These are phyloP conservation scores for Nesoenas mayeri DNA, from an alignment of 2,113 vertebrate genomes.

Conservation along the genomic window DNA sequence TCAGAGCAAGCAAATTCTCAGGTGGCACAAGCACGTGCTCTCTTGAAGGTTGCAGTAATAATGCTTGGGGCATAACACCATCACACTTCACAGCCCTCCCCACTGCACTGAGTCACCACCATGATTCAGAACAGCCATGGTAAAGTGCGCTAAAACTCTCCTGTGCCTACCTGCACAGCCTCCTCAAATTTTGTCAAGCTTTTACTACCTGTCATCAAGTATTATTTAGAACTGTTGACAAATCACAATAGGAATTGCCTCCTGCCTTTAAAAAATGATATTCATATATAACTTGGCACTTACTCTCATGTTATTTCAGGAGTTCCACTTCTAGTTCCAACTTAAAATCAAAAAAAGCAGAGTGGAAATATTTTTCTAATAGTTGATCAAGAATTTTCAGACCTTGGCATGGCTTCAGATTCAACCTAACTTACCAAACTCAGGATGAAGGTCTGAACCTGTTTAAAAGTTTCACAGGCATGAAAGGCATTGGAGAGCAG, in stretches of 20 bases:
- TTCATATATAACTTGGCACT: slow-evolving; percentile 15
- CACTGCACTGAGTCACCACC: background rate
- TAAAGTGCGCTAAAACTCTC: background rate
- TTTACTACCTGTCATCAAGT: slow-evolving; percentile 17
- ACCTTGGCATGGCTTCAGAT: background rate
- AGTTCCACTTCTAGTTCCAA: slow-evolving; percentile 40
- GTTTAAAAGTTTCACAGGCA: slow-evolving; percentile 13
- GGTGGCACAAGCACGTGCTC: background rate
- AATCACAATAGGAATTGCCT: slow-evolving; percentile 16
- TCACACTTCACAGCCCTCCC: background rate
- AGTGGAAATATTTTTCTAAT: slow-evolving; percentile 42
- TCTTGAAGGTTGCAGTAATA: background rate
- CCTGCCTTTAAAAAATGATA: background rate
- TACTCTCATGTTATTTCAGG: background rate
- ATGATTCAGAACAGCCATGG: background rate
- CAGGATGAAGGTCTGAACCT: background rate
- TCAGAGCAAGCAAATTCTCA: background rate
- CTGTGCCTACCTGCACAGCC: background rate
- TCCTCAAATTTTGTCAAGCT: background rate
- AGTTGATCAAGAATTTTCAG: slow-evolving; percentile 39
- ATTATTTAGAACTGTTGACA: slow-evolving; percentile 57
- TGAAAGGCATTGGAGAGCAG: background rate
- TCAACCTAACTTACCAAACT: background rate
- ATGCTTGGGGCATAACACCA: accelerated
- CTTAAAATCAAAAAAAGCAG: slow-evolving; percentile 41